Evolutionary conservation across 2,113 vertebrate species (phyloP).

Genomic region (Gobio gobio): DNA sequence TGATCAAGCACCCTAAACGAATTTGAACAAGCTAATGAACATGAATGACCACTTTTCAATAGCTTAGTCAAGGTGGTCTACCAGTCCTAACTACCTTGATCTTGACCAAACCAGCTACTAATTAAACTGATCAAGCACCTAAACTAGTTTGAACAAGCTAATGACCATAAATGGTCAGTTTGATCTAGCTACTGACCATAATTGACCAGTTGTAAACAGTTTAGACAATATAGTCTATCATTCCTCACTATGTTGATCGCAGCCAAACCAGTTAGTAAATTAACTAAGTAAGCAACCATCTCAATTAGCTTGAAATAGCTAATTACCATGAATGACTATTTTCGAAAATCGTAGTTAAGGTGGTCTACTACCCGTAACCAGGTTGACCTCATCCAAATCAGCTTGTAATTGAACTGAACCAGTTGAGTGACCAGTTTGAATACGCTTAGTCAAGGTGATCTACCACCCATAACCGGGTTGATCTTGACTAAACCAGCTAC

Average conservation of each 20-base stretch:
- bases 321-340: neutral
- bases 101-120: neutral
- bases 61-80: neutral
- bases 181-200: neutral
- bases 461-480: too few species aligned
- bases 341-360: neutral
- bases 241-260: neutral
- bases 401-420: neutral
- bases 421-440: neutral
- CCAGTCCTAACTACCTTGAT: neutral
- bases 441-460: too few species aligned
- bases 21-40: too few species aligned
- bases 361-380: neutral
- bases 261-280: neutral
- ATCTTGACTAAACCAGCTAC: neutral
- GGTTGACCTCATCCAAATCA: neutral
- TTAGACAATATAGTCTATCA: neutral
- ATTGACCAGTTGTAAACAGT: neutral
- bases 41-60: too few species aligned
- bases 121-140: neutral
- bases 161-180: too few species aligned
- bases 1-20: too few species aligned
- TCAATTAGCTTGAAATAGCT: neutral
- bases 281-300: neutral
- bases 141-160: too few species aligned